These are phyloP conservation scores for Pyrrhia umbra DNA, from an alignment of 2,888 invertebrate species.

Conservation along the genomic window DNA sequence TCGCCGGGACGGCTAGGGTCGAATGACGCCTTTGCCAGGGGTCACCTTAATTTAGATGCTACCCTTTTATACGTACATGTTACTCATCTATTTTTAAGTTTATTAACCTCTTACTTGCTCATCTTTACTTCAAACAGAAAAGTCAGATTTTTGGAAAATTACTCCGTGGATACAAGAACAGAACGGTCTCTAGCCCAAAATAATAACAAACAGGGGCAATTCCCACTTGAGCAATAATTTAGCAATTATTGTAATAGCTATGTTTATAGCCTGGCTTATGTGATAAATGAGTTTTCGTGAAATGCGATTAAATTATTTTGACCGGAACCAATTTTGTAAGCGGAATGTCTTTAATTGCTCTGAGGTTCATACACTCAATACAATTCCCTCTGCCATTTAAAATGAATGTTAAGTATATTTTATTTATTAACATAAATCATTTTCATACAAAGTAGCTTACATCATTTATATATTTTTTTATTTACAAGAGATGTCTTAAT, in stretches of 20 bases:
- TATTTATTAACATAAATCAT: too few species aligned
- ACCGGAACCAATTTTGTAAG: background rate
- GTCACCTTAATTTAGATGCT: slow-evolving; percentile 58
- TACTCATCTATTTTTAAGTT: slow-evolving; percentile 54
- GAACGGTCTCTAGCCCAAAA: background rate
- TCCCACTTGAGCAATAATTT: slow-evolving; percentile 22
- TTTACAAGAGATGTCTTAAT: too few species aligned
- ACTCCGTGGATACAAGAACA: background rate
- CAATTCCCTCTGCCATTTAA: too few species aligned
- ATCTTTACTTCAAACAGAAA: slow-evolving; percentile 9
- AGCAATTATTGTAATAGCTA: slow-evolving; percentile 11
- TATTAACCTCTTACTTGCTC: slow-evolving; percentile 40
- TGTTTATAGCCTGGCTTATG: slow-evolving; percentile 8
- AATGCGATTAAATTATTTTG: background rate
- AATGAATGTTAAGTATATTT: too few species aligned
- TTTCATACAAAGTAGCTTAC: too few species aligned
- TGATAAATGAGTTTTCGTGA: background rate
- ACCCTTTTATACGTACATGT: slow-evolving; percentile 57
- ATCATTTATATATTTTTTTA: too few species aligned
- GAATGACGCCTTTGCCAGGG: slow-evolving; percentile 45
- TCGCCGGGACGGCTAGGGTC: slow-evolving; percentile 42
- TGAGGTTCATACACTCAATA: background rate
- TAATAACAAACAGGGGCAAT: slow-evolving; percentile 3
- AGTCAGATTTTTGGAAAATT: background rate
- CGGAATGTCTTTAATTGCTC: background rate